Conservation (phyloP, 2,797 vertebrate genomes). For the Garrulus glandarius region DNA sequence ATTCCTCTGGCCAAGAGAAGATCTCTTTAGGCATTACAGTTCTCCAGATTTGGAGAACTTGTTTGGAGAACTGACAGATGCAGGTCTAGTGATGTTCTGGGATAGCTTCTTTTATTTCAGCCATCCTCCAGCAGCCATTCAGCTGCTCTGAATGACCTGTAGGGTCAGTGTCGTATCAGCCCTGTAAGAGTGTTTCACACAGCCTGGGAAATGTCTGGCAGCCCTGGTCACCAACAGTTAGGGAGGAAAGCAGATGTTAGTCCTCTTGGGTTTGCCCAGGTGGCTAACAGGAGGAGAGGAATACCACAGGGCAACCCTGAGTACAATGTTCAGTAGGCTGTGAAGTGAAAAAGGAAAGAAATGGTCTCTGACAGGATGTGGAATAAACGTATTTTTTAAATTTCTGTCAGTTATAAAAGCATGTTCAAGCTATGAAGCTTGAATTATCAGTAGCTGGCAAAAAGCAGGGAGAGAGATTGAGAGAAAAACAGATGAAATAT, state of each 20-base stretch:
- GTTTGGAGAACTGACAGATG: fast-evolving
- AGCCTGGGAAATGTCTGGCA: background rate
- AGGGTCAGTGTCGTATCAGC: background rate
- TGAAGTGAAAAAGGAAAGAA: background rate
- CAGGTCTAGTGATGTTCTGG: background rate
- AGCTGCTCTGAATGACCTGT: background rate
- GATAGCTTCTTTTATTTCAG: background rate
- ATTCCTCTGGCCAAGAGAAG: background rate
- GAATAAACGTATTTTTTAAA: background rate
- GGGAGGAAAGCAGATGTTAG: background rate
- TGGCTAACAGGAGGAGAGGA: background rate
- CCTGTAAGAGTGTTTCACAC: background rate
- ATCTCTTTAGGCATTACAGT: background rate
- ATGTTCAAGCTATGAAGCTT: background rate
- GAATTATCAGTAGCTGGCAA: background rate
- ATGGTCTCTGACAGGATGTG: background rate
- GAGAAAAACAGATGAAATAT: background rate
- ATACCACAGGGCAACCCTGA: background rate
- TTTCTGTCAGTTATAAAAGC: background rate
- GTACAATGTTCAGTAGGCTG: background rate
- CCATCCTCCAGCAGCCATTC: background rate
- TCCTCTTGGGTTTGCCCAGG: background rate
- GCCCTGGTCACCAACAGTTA: background rate
- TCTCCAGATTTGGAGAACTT: background rate
- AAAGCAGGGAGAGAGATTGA: background rate